Base-by-base conservation (phyloP, 2,888 invertebrate species). In the Dryobotodes eremita region DNA sequence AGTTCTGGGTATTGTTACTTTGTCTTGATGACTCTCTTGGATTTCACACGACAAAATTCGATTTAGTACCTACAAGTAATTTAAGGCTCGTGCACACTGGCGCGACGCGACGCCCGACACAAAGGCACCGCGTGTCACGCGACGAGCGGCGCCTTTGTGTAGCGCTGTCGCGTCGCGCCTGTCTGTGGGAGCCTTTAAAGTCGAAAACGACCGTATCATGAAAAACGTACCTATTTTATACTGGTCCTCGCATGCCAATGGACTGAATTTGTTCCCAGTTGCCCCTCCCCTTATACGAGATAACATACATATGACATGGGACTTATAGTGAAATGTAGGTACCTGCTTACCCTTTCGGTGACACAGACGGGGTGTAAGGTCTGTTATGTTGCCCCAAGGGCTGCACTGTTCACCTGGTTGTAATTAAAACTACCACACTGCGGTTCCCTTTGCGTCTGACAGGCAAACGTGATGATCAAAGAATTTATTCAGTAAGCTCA, bases 1-100 rank as follows among this genome's bases (percentile, higher is more conserved):
- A 74, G 64, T 72, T 73, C 57, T 74, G 65, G 62, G 72, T 74
- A 79, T 79, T 74, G 61, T 68, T 57, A 66, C 71, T 68, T 68
- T 85, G 46, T 79, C 13, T 42, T 42, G 73, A 71, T 66, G 74
- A 82, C 79, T 70, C 62, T 78, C 15, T 78, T 69, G 23, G 36
- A 59, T 13, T 83, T 69, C 15, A 78, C 62, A 69, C 46, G 36
- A 42, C 36, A 77, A 48, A 65, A 50, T 36, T 3, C 4, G n/a
- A 73, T 72, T 17, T 15, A 48, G 3, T 55, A 36, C n/a, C n/a
- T n/a, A n/a, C 20, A 20, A 61, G 55, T 55, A 55, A n/a, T 57
- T 42, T 55, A n/a, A n/a, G n/a, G n/a, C n/a, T n/a, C n/a, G n/a
- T n/a, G n/a, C n/a, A n/a, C n/a, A n/a, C n/a, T n/a, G n/a, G n/a